Percentiles rank a stretch among this genome's conserved stretches.
These are phyloP conservation scores for Ariolimax columbianus DNA, from an alignment of 2,888 invertebrate species.

Conservation along the genomic window DNA sequence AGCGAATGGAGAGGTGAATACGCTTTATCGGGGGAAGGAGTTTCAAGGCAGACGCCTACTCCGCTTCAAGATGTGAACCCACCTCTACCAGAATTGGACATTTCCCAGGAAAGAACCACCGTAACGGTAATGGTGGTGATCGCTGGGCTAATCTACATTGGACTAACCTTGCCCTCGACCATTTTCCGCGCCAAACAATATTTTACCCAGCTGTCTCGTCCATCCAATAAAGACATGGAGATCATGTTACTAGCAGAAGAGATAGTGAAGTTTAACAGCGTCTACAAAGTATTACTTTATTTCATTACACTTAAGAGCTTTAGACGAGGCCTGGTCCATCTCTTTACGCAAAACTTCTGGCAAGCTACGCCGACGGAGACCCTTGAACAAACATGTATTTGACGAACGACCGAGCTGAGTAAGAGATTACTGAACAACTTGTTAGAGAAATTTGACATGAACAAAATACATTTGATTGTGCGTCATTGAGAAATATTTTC, in stretches of 20 bases:
- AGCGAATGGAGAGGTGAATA: conserved; percentile 31
- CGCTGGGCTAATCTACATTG: conserved; percentile 53
- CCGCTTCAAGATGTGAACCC: not conserved
- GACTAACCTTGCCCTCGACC: conserved; percentile 52
- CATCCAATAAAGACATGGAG: conserved; percentile 32
- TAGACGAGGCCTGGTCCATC: conserved; percentile 35
- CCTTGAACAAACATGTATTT: too few species aligned
- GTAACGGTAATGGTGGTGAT: conserved; percentile 52
- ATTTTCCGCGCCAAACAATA: conserved; percentile 48
- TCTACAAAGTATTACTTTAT: conserved; percentile 48
- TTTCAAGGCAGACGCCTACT: not conserved
- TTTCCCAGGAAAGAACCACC: conserved; percentile 47
- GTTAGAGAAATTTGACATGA: too few species aligned
- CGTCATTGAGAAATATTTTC: too few species aligned
- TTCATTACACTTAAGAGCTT: conserved; percentile 32
- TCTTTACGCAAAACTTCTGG: conserved; percentile 1
- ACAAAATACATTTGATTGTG: too few species aligned
- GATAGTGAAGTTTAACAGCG: conserved; percentile 51
- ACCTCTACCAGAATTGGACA: conserved; percentile 40
- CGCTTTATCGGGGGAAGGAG: not conserved
- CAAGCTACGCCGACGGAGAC: too few species aligned
- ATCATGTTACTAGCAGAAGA: conserved; percentile 51
- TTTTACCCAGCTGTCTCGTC: conserved; percentile 26
- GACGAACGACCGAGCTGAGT: too few species aligned
- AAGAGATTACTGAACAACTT: too few species aligned